Percentiles rank a stretch among this genome's conserved stretches.
These are phyloP conservation scores for Psittacula derbiana DNA, from an alignment of 2,797 vertebrate genomes.

Conservation along the genomic window DNA sequence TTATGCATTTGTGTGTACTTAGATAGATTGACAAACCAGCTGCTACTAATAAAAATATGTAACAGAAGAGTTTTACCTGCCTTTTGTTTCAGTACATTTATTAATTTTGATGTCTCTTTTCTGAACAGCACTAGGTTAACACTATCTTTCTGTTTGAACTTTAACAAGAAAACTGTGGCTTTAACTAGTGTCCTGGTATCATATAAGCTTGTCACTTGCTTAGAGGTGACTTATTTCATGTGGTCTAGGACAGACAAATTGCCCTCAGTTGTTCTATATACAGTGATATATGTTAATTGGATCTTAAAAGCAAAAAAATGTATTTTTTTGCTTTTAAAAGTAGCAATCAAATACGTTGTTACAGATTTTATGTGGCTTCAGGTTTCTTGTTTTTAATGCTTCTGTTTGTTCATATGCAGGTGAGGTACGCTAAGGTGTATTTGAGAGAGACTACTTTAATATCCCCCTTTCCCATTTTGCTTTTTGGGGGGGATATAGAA, in stretches of 20 bases:
- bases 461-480: conserved; percentile 92
- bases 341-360: neutral
- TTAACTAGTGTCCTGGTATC: neutral
- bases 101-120: neutral
- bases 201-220: neutral
- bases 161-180: neutral
- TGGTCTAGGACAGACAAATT: neutral
- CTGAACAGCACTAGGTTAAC: neutral
- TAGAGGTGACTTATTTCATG: neutral
- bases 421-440: conserved; percentile 91
- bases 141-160: neutral
- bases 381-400: neutral
- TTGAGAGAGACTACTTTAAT: conserved; percentile 91
- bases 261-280: neutral
- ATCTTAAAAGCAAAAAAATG: neutral
- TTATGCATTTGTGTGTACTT: neutral
- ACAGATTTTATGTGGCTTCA: neutral
- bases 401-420: conserved; percentile 70
- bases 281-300: neutral
- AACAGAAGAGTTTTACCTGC: neutral
- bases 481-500: conserved; percentile 96
- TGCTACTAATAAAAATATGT: neutral
- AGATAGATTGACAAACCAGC: neutral
- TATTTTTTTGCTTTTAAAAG: neutral
- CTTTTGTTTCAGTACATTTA: neutral